Conservation (phyloP, 1,140 invertebrate genomes). For the Brachionus calyciflorus region DNA sequence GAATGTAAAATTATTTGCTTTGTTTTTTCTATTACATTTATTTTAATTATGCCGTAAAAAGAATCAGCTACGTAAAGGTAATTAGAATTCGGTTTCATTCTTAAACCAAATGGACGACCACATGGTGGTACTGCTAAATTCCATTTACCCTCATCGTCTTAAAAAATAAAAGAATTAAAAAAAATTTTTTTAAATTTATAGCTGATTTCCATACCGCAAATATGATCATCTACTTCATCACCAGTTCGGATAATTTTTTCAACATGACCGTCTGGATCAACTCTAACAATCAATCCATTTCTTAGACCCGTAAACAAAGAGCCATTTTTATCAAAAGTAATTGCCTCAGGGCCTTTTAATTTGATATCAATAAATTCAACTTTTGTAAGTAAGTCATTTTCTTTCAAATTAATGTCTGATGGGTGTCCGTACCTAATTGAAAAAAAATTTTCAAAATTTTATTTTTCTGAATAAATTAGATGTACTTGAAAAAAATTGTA, state of each 20-base stretch:
- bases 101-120: slow-evolving; percentile 32
- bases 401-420: neutral
- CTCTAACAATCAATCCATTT: slow-evolving; percentile 20
- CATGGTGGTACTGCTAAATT: slow-evolving; percentile 26
- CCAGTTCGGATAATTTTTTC: slow-evolving; percentile 25
- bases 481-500: slow-evolving; percentile 29
- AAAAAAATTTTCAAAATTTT: neutral
- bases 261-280: slow-evolving; percentile 6
- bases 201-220: no score
- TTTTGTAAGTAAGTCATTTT: slow-evolving; percentile 8
- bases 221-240: slow-evolving; percentile 4
- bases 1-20: slow-evolving; percentile 19
- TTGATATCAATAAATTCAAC: slow-evolving; percentile 19
- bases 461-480: neutral
- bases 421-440: slow-evolving; percentile 7
- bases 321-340: slow-evolving; percentile 21
- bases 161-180: neutral
- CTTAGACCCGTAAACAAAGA: slow-evolving; percentile 22
- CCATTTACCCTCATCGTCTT: slow-evolving; percentile 13
- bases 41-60: slow-evolving; percentile 34
- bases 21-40: slow-evolving; percentile 33
- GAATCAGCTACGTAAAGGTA: slow-evolving; percentile 28
- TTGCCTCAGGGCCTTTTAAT: slow-evolving; percentile 40
- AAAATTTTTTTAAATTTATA: neutral
- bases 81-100: slow-evolving; percentile 28